Evolutionary conservation across 2,113 vertebrate genomes (phyloP), one percentile per base, ranked within the genome.

Genomic region (Pygoscelis adeliae): DNA sequence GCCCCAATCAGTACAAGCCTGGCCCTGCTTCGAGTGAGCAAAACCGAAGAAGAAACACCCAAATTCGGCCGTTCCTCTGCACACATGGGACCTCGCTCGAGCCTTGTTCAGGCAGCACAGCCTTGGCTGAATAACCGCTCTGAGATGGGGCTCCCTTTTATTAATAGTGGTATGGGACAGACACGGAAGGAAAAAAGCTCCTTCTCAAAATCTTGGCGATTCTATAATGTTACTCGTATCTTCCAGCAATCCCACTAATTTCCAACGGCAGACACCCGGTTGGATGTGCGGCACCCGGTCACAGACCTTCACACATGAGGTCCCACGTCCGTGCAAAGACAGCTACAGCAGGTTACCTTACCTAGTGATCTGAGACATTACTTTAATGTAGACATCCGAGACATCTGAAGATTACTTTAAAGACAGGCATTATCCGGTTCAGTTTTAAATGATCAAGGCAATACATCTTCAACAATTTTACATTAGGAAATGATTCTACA

Each of bases 1-100:
- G 12, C 13, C 61, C 70, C 44, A 38, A 18, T 7, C 79, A 30
- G 18, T 20, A 38, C 19, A 22, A 90, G 53, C 13, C 34, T 34
- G 46, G 30, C 26, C 7, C 29, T 19, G 18, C 32, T 66, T 42
- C 9, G 20, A 17, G 32, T 32, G 53, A 47, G 40, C 40, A 74
- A 65, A 65, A 38, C 5, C 5, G 5, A 53, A 47, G 72, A 8
- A 29, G 32, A 66, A 65, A 58, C 9, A 3, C 26, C 9, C 36
- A 8, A n/a, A 42, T 65, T 21, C 2, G 1, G 52, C 17, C 9
- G 1, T 66, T 67, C 22, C 13, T n/a, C 15, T 13, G 27, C 3
- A 2, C n/a, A 27, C 50, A 49, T 0, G 1, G 40, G 40, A 34
- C 58, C 29, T 65, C 3, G 0, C 15, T 26, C 5, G 0, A 49